A percentile compares a stretch with the other conserved stretches of the same genome.
Conservation (phyloP, 1,140 invertebrate genomes). For the Pogonomyrmex barbatus region DNA sequence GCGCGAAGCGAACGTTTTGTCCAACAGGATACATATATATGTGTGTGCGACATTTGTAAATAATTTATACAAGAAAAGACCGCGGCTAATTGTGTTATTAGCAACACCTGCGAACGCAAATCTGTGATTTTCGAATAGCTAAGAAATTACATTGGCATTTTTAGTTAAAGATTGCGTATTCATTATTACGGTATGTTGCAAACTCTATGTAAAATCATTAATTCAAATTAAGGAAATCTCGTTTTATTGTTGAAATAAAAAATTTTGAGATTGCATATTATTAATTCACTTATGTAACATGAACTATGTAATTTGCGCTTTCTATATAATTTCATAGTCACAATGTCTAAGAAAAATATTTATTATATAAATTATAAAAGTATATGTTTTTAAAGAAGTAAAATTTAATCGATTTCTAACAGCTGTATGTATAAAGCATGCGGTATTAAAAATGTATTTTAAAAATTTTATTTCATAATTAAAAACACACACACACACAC, state of each 20-base stretch:
- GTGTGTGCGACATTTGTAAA: constrained; percentile 36
- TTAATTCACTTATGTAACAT: constrained; percentile 8
- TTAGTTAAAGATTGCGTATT: background rate
- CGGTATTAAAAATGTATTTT: background rate
- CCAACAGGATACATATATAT: background rate
- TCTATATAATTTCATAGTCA: constrained; percentile 9
- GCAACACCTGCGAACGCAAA: constrained; percentile 22
- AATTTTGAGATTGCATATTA: background rate
- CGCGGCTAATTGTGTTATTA: constrained; percentile 41
- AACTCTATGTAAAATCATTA: background rate
- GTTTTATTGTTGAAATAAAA: constrained; percentile 18
- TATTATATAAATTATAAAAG: constrained; percentile 16
- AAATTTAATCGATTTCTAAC: background rate
- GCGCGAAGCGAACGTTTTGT: constrained; percentile 33
- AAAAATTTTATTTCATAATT: background rate
- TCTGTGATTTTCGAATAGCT: background rate
- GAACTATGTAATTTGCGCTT: constrained; percentile 9
- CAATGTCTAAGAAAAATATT: background rate
- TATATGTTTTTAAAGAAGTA: background rate
- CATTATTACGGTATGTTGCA: background rate
- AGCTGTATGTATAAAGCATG: background rate
- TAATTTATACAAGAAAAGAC: constrained; percentile 22
- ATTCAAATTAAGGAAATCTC: background rate
- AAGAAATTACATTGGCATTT: constrained; percentile 25
- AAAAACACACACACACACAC: too few relatives aligned